phyloP scores from a whole-genome alignment of 2,888 invertebrate species.

The Cheilosia impressa region DNA sequence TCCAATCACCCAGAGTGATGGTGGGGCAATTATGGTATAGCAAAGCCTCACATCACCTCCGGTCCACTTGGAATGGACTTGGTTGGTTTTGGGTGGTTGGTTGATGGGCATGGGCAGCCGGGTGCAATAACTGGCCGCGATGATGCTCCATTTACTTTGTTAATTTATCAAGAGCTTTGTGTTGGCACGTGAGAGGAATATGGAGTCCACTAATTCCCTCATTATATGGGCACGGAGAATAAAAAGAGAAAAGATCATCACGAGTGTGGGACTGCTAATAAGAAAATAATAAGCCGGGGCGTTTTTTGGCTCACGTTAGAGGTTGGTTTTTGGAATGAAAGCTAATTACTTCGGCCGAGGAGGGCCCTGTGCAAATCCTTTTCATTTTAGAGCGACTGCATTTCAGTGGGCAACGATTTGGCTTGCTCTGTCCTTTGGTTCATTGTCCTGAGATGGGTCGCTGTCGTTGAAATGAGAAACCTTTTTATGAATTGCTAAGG shows the following conservation, averaged over 20 bases:
- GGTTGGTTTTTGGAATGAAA: conserved; percentile 5
- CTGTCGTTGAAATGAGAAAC: no score
- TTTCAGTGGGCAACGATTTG: no score
- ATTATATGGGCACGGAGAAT: conserved; percentile 30
- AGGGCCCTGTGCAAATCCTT: background rate
- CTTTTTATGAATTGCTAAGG: no score
- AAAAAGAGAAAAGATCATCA: conserved; percentile 54
- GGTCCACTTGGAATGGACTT: conserved; percentile 19
- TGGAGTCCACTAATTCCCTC: conserved; percentile 66
- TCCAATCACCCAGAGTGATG: conserved; percentile 76
- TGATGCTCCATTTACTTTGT: conserved; percentile 78
- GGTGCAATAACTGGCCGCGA: conserved; percentile 72
- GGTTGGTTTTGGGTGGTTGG: conserved; percentile 11
- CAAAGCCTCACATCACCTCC: conserved; percentile 45
- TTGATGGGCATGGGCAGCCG: conserved; percentile 17
- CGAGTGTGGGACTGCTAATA: conserved; percentile 22
- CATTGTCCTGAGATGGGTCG: no score
- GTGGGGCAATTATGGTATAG: conserved; percentile 56
- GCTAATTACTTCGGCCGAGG: conserved; percentile 12
- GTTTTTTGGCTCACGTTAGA: conserved; percentile 20
- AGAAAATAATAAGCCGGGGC: conserved; percentile 17
- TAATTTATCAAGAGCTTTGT: conserved; percentile 82
- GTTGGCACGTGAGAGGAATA: conserved; percentile 81
- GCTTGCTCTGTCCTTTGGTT: no score
- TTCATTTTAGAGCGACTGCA: no score